Percentiles rank a stretch among this genome's conserved stretches.
These are phyloP conservation scores for Drosophila mettleri DNA, from an alignment of 2,888 invertebrate species.

Conservation along the genomic window DNA sequence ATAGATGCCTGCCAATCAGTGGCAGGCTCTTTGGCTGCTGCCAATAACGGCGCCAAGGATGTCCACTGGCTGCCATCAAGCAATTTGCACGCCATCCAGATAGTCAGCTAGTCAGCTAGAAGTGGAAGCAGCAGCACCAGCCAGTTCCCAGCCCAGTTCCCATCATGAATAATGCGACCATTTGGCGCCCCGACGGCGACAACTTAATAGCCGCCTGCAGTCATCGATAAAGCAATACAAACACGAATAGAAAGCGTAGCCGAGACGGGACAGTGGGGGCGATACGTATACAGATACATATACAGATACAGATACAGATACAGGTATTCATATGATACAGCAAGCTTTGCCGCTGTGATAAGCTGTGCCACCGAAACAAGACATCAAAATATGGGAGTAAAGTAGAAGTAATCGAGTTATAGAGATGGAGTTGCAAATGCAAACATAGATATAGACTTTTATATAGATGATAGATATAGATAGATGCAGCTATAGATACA, in stretches of 20 bases:
- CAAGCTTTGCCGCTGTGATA: neutral
- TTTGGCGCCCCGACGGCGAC: slow-evolving; percentile 78
- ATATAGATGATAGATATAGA: too few species aligned
- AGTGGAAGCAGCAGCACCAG: slow-evolving; percentile 7
- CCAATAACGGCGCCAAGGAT: slow-evolving; percentile 80
- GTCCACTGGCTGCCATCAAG: slow-evolving; percentile 50
- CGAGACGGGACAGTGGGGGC: too few species aligned
- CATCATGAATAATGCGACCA: slow-evolving; percentile 74
- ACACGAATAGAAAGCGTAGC: slow-evolving; percentile 18
- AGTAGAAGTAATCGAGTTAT: neutral
- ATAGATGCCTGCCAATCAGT: slow-evolving; percentile 73
- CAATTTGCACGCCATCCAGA: slow-evolving; percentile 62
- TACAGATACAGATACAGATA: neutral
- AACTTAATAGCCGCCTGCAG: slow-evolving; percentile 74
- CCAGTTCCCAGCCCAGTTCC: slow-evolving; percentile 62
- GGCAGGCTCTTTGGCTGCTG: slow-evolving; percentile 24
- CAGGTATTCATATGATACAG: slow-evolving; percentile 5
- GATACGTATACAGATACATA: too few species aligned
- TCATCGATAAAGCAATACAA: slow-evolving; percentile 56
- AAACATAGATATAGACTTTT: too few species aligned
- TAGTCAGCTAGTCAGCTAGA: slow-evolving; percentile 1
- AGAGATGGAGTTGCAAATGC: neutral
- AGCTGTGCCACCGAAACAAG: neutral
- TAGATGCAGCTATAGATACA: too few species aligned
- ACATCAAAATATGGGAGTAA: neutral